A percentile compares a stretch with the other conserved stretches of the same genome.
Evolutionary conservation across 2,888 invertebrate species (phyloP).

Genomic region (Achlya flavicornis): DNA sequence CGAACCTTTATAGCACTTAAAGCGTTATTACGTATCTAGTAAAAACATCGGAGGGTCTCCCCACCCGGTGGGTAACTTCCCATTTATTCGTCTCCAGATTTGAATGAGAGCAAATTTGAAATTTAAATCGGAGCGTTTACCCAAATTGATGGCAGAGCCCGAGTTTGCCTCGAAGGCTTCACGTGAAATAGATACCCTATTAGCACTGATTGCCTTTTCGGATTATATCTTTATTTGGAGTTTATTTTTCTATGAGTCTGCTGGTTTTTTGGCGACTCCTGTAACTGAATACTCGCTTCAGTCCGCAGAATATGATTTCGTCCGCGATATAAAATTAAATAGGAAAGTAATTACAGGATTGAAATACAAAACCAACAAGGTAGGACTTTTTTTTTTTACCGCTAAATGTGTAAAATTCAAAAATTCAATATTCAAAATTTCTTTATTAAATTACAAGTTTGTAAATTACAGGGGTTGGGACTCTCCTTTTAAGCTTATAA

Average conservation of each 20-base stretch:
- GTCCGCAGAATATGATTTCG: neutral
- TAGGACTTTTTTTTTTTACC: no score
- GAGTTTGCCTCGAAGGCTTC: slow-evolving; percentile 21
- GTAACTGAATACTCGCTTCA: neutral
- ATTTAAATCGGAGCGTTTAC: slow-evolving; percentile 46
- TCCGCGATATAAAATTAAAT: neutral
- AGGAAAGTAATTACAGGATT: no score
- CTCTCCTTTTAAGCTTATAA: no score
- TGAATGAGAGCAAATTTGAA: slow-evolving; percentile 58
- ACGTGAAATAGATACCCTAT: slow-evolving; percentile 31
- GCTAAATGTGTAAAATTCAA: no score
- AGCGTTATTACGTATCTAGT: slow-evolving; percentile 32
- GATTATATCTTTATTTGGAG: slow-evolving; percentile 28
- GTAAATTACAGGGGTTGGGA: no score
- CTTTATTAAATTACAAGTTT: no score
- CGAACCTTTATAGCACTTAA: slow-evolving; percentile 32
- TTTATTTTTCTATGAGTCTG: neutral
- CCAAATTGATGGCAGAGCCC: slow-evolving; percentile 6
- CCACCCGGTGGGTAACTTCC: slow-evolving; percentile 19
- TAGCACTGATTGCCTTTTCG: slow-evolving; percentile 26
- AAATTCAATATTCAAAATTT: no score
- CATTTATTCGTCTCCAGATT: slow-evolving; percentile 49
- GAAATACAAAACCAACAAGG: no score
- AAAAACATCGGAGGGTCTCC: slow-evolving; percentile 28
- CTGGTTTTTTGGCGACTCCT: neutral